phyloP scores from a whole-genome alignment of 2,797 vertebrate species.

The Sebastes glaucus region DNA sequence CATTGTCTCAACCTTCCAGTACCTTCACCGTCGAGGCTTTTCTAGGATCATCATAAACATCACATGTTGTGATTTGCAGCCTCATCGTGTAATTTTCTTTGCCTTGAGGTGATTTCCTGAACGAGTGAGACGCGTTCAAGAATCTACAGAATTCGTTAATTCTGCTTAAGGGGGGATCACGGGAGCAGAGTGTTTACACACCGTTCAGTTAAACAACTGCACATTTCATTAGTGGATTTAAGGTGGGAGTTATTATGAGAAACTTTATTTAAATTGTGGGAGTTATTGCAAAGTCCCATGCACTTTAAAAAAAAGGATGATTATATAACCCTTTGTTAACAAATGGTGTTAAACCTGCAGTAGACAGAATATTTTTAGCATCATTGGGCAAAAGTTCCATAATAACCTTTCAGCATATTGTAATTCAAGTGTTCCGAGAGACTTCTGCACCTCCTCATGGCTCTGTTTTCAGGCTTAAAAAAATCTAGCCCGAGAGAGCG shows the following conservation, averaged over 20 bases:
- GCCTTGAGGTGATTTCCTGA: background rate
- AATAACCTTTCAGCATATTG: no score
- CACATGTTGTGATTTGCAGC: constrained; percentile 29
- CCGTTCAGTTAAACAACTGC: background rate
- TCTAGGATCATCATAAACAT: constrained; percentile 1
- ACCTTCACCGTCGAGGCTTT: background rate
- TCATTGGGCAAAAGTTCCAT: no score
- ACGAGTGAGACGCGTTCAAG: background rate
- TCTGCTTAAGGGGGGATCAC: constrained; percentile 57
- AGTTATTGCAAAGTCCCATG: background rate
- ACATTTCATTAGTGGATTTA: background rate
- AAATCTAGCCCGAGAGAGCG: no score
- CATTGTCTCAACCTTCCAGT: constrained; percentile 18
- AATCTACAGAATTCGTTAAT: constrained; percentile 40
- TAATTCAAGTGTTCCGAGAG: no score
- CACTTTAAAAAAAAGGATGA: background rate
- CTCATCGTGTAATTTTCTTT: background rate
- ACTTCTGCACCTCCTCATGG: no score
- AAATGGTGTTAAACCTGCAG: fast-evolving
- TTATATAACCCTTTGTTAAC: background rate
- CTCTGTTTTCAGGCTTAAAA: no score
- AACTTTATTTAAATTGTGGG: background rate
- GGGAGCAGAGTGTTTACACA: constrained; percentile 24
- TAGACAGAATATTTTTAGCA: no score
- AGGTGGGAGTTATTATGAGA: background rate